Base-by-base conservation (phyloP, 2,797 vertebrate species). In the Apodemus agrarius region DNA sequence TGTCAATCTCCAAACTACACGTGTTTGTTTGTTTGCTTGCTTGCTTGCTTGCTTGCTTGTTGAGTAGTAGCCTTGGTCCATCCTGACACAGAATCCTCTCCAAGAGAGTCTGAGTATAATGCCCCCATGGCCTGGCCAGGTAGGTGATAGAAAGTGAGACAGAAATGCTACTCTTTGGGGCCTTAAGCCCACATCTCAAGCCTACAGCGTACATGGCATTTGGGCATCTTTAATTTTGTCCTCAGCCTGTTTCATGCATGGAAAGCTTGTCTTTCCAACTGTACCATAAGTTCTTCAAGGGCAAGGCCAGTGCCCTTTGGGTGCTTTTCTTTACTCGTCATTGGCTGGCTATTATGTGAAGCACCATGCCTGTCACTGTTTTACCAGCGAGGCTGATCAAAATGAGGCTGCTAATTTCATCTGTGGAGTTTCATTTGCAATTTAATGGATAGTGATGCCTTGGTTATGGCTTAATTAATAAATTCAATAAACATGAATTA, bases 381-480 rank as follows among this genome's bases (percentile, higher is more conserved):
- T 96, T 95, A 83, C 91, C 96, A 92, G 72, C 0, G 1, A 94
- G 7, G 67, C 88, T 96, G 96, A 93, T 97, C 94, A 94, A 96
- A 97, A 95, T 79, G 92, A 97, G 96, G 63, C 82, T 95, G 92
- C 94, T 97, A 97, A 97, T 97, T 95, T 97, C 93, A 97, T 97
- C 97, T 90, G 88, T 96, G 95, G 90, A 94, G 96, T 93, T 95
- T 97, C 96, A 97, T 97, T 97, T 98, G 94, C 96, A 97, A 97
- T 97, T 98, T 97, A 97, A 97, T 96, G 93, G 81, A 95, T 97
- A 92, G 81, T 29, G 67, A 97, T 96, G 93, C 88, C 90, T 97
- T 93, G 84, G 97, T 96, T 97, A 96, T 97, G 95, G 93, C 95
- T 97, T 98, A 97, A 98, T 97, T 98, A 97, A 98, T 98, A 96